Conservation (phyloP, 2,888 invertebrate species). For the Papilio gigon region DNA sequence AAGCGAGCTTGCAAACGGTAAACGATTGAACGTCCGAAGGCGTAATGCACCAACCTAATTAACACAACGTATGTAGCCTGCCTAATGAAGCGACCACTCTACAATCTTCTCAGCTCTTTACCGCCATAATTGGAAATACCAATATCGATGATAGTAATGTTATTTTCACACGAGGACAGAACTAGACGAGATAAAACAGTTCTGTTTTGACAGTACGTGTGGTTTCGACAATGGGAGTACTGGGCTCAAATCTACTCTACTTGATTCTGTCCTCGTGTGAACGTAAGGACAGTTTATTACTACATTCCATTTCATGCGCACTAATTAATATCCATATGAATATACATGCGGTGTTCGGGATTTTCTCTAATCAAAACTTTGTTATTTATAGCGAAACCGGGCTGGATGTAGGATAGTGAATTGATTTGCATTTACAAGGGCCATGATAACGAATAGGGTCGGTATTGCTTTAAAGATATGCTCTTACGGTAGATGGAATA, state of each 20-base stretch:
- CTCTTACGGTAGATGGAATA: constrained; percentile 51
- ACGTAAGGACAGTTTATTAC: constrained; percentile 35
- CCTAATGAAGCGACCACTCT: constrained; percentile 20
- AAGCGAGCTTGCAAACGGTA: constrained; percentile 7
- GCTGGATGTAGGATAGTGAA: constrained; percentile 51
- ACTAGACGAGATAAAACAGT: too few relatives aligned
- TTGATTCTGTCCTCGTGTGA: neutral
- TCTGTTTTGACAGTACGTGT: neutral
- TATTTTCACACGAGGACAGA: neutral
- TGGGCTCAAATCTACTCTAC: neutral
- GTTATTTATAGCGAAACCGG: constrained; percentile 68
- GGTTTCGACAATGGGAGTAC: neutral
- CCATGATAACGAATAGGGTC: constrained; percentile 61
- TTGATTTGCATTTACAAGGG: constrained; percentile 71
- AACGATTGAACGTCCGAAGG: constrained; percentile 22
- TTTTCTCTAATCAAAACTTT: constrained; percentile 76
- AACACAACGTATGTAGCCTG: constrained; percentile 13
- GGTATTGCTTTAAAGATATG: constrained; percentile 53
- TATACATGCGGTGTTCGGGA: constrained; percentile 65
- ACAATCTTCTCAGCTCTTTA: constrained; percentile 1
- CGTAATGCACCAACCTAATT: constrained; percentile 20
- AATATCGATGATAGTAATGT: constrained; percentile 38
- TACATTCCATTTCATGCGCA: constrained; percentile 43
- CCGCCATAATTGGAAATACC: constrained; percentile 40
- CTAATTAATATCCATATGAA: constrained; percentile 76